Evolutionary conservation across 2,797 vertebrate species (phyloP).

Genomic region (Poecilia gillii): DNA sequence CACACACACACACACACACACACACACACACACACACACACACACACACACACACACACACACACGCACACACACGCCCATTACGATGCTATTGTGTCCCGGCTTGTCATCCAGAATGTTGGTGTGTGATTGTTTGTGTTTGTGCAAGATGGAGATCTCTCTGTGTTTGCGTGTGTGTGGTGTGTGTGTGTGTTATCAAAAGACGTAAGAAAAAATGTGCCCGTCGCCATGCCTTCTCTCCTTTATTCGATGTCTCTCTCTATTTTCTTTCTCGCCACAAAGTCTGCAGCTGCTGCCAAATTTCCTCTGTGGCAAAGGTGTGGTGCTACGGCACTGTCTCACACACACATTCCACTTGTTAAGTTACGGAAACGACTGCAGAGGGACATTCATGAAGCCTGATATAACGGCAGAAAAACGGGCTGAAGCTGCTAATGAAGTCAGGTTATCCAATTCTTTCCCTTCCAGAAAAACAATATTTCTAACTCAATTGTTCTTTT

Average conservation of each 20-base stretch:
- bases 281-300: constrained; percentile 81
- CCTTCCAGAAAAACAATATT: neutral
- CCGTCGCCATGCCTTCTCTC: constrained; percentile 40
- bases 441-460: neutral
- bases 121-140: constrained; percentile 35
- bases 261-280: constrained; percentile 75
- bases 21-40: constrained; percentile 43
- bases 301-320: constrained; percentile 88
- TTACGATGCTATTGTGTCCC: constrained; percentile 73
- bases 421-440: neutral
- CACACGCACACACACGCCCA: constrained; percentile 59
- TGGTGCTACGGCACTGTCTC: constrained; percentile 69
- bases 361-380: neutral
- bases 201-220: constrained; percentile 47
- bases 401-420: neutral
- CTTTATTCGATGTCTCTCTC: constrained; percentile 33
- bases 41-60: constrained; percentile 16
- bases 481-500: neutral
- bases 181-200: constrained; percentile 36
- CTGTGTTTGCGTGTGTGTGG: constrained; percentile 11
- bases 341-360: constrained; percentile 22
- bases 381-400: constrained; percentile 2
- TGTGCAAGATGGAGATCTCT: neutral
- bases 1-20: too few relatives aligned
- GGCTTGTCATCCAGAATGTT: constrained; percentile 56